These are phyloP conservation scores for Peromyscus aztecus DNA, from an alignment of 2,797 vertebrate genomes.

Conservation along the genomic window DNA sequence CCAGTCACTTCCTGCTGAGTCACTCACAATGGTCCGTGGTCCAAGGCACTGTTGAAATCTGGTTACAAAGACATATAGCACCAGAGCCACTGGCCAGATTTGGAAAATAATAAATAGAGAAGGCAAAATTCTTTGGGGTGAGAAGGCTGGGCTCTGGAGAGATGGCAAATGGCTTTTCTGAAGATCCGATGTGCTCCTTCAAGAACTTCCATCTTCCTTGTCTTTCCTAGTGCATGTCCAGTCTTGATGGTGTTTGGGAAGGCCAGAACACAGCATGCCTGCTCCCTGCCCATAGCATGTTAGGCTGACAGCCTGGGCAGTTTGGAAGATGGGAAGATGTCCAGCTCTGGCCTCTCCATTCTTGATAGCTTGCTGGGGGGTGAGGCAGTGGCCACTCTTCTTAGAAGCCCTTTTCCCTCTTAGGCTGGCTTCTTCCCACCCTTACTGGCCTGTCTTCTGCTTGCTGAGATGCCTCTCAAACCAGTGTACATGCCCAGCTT, in stretches of 20 bases:
- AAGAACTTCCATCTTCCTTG: not conserved
- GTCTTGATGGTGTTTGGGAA: not conserved
- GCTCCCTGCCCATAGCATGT: not conserved
- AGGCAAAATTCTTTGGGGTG: not conserved
- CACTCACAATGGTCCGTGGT: not conserved
- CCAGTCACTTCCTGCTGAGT: slow-evolving; percentile 26
- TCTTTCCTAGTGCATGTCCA: not conserved
- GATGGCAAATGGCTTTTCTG: slow-evolving; percentile 43
- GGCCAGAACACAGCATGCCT: not conserved
- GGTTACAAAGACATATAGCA: not conserved
- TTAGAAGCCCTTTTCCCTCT: slow-evolving; percentile 19
- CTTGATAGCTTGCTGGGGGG: not conserved
- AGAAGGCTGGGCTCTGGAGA: slow-evolving; percentile 59
- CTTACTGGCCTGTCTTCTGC: not conserved
- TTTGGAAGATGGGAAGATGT: not conserved
- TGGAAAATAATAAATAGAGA: slow-evolving; percentile 82
- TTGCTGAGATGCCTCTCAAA: slow-evolving; percentile 42
- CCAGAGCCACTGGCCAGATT: slow-evolving; percentile 63
- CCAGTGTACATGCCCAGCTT: slow-evolving; percentile 65
- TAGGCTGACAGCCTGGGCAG: not conserved
- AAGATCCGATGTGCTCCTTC: not conserved
- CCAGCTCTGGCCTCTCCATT: not conserved
- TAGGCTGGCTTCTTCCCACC: not conserved
- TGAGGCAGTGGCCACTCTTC: not conserved
- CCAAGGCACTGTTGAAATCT: slow-evolving; percentile 68